Base-by-base conservation (phyloP, 2,888 invertebrate species). In the Leptinotarsa peninsularis region DNA sequence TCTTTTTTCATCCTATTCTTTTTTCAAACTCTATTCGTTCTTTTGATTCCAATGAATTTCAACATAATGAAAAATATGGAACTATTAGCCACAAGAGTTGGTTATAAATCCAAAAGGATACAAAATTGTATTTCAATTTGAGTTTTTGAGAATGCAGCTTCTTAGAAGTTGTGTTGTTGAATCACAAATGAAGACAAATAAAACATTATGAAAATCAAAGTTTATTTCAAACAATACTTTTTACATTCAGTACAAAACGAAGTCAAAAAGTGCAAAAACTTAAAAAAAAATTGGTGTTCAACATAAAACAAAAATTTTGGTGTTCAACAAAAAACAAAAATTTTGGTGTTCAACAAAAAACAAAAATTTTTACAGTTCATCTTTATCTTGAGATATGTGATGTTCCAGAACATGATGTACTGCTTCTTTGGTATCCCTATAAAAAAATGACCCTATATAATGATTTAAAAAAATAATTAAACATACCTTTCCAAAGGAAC, bases 371-470 rank as follows among this genome's bases (percentile, higher is more conserved):
- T 50, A 76, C 14, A 72, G 67, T 66, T 78, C 74, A 67, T 73
- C 68, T 67, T 76, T 72, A 43, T 76, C 69, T 74, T 69, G 68
- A 0, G 68, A 74, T 54, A 79, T 49, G 7, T 67, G 49, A 43
- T 73, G 72, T 17, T 71, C 14, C 21, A 77, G 10, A 43, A 78
- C 27, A 68, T 23, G 43, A 4, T 54, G 67, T 52, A 76, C 70
- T 70, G 56, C 72, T 60, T 78, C 74, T 72, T 79, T 79, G 49
- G 73, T 73, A 50, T 78, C 75, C 70, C 79, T 79, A 60, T 50
- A 79, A 54, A n/a, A 76, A 63, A 33, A 13, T 43, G 3, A 63
- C 2, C 13, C 10, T 5, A 27, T 43, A 43, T 43, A 43, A 43
- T 43, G 10, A 43, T 18, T 18, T 33, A 10, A 43, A 43, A 10